A percentile compares a stretch with the other conserved stretches of the same genome.
Evolutionary conservation across 2,113 vertebrate genomes (phyloP).

Genomic region (Anas platyrhynchos): DNA sequence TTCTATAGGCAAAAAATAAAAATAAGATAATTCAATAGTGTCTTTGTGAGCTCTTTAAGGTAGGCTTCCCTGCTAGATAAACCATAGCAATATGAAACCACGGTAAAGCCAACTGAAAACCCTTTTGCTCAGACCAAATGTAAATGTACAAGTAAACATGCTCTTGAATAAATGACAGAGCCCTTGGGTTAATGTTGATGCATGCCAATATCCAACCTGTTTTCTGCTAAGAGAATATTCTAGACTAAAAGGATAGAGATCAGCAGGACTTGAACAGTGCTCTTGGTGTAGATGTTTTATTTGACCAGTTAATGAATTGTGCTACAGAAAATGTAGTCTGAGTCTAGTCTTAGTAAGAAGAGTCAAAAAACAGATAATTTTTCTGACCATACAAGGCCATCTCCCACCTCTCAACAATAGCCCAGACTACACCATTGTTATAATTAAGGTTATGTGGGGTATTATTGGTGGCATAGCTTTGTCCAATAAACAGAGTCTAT

Average conservation of each 20-base stretch:
- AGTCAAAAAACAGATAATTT: neutral
- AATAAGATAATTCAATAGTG: neutral
- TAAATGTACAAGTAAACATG: neutral
- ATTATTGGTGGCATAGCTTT: slow-evolving; percentile 34
- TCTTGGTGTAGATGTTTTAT: neutral
- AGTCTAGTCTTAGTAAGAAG: neutral
- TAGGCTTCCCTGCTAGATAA: neutral
- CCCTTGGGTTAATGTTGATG: neutral
- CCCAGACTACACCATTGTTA: neutral
- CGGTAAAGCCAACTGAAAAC: neutral
- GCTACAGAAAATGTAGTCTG: neutral
- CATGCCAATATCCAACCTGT: neutral
- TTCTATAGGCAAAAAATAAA: neutral
- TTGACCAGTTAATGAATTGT: neutral
- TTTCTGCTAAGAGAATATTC: neutral
- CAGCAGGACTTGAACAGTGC: neutral
- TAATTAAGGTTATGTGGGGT: slow-evolving; percentile 20
- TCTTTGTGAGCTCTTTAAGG: neutral
- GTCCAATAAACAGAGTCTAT: neutral
- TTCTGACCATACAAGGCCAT: neutral
- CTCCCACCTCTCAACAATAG: slow-evolving; percentile 10
- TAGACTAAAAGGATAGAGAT: neutral
- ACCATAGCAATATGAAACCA: neutral
- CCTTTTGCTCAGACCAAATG: neutral
- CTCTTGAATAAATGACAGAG: neutral